Conservation (phyloP, 2,113 vertebrate species). For the Anguilla japonica region DNA sequence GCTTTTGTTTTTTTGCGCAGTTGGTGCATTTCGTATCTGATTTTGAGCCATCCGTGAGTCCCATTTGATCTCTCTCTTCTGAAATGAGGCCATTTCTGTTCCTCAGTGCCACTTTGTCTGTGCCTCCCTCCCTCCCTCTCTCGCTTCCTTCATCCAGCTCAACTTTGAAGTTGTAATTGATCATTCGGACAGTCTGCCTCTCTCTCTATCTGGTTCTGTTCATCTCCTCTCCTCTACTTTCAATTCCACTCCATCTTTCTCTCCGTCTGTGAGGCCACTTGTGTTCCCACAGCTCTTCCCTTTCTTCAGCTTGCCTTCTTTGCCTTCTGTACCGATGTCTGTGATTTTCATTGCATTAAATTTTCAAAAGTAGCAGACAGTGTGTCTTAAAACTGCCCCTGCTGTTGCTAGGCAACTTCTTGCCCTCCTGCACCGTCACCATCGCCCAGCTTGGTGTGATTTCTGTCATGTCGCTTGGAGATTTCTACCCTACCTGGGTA, state of each 20-base stretch:
- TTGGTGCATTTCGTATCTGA: conserved; percentile 37
- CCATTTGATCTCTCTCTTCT: conserved; percentile 26
- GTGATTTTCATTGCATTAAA: conserved; percentile 6
- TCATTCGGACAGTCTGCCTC: conserved; percentile 49
- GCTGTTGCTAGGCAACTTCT: neutral
- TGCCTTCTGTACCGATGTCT: conserved; percentile 26
- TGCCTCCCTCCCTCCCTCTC: conserved; percentile 12
- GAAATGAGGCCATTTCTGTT: conserved; percentile 19
- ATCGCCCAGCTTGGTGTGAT: neutral
- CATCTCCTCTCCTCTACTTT: conserved; percentile 24
- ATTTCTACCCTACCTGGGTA: neutral
- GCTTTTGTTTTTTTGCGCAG: conserved; percentile 22
- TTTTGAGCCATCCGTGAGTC: neutral
- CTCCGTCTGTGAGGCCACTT: conserved; percentile 49
- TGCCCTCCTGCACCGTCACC: neutral
- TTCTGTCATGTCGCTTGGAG: neutral
- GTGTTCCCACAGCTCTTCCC: conserved; percentile 35
- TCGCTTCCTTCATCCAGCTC: conserved; percentile 31
- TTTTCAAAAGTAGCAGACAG: neutral
- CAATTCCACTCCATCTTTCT: conserved; percentile 23
- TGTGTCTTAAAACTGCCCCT: neutral
- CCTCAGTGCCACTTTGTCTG: neutral
- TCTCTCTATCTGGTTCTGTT: conserved; percentile 27
- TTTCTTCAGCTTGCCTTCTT: conserved; percentile 10
- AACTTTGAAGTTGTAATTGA: conserved; percentile 54